Evolutionary conservation across 2,113 vertebrate species (phyloP).

Genomic region (Colistium nudipinnis): DNA sequence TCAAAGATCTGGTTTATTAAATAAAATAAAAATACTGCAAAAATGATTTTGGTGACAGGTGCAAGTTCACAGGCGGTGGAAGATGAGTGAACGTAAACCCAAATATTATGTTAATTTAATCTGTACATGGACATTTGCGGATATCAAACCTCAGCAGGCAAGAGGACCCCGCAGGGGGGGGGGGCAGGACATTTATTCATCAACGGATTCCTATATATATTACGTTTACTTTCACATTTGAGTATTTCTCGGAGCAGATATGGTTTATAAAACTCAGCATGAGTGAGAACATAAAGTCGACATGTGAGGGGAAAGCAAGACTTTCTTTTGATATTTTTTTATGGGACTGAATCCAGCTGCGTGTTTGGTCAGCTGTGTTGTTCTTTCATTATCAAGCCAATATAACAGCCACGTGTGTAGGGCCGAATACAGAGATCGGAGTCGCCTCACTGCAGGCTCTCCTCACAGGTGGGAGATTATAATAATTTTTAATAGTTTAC

Average conservation of each 20-base stretch:
- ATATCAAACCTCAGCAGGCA: too few species aligned
- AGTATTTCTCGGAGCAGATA: neutral
- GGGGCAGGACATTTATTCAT: too few species aligned
- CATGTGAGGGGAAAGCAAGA: neutral
- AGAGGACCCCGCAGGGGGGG: too few species aligned
- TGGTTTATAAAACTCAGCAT: neutral
- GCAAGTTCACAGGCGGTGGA: neutral
- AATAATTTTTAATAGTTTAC: too few species aligned
- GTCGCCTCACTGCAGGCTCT: too few species aligned
- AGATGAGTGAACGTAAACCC: neutral
- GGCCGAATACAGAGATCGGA: neutral
- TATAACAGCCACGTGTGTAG: neutral
- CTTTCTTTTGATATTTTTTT: neutral
- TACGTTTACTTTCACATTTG: neutral
- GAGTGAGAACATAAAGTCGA: neutral
- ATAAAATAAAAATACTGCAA: neutral
- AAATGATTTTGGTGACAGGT: neutral
- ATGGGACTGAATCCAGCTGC: neutral
- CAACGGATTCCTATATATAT: too few species aligned
- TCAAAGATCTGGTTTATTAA: neutral
- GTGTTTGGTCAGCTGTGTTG: slow-evolving; percentile 23
- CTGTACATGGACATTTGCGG: neutral
- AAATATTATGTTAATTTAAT: neutral
- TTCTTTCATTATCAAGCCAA: slow-evolving; percentile 11
- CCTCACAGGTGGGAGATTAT: too few species aligned